phyloP scores from a whole-genome alignment of 2,113 vertebrate genomes.

The Nothobranchius furzeri region DNA sequence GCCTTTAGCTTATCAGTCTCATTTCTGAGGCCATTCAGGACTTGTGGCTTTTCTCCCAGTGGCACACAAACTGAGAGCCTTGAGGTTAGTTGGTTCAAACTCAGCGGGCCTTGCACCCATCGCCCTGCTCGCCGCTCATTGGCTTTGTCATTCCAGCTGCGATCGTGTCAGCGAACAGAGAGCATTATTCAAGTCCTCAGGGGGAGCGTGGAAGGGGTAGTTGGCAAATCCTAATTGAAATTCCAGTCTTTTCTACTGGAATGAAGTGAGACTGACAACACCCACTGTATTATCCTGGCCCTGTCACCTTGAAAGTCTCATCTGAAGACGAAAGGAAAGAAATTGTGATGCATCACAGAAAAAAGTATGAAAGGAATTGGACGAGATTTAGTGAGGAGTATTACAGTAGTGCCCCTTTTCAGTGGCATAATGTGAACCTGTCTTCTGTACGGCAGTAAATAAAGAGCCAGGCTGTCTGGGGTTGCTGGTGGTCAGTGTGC shows the following conservation, averaged over 20 bases:
- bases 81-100: constrained; percentile 72
- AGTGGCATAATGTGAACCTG: constrained; percentile 28
- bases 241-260: constrained; percentile 72
- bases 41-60: constrained; percentile 25
- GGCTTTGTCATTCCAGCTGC: constrained; percentile 75
- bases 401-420: constrained; percentile 23
- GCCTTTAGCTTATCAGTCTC: too few relatives aligned
- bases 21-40: too few relatives aligned
- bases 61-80: constrained; percentile 23
- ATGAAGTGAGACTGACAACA: constrained; percentile 55
- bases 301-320: constrained; percentile 71
- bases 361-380: constrained; percentile 27
- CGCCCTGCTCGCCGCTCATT: constrained; percentile 60
- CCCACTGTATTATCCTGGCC: constrained; percentile 69
- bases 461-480: constrained; percentile 58
- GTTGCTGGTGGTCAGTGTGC: constrained; percentile 55
- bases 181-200: constrained; percentile 76
- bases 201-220: constrained; percentile 33
- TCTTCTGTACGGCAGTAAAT: constrained; percentile 50
- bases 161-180: constrained; percentile 72
- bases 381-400: constrained; percentile 13
- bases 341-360: not conserved
- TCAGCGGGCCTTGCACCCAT: constrained; percentile 66
- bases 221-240: constrained; percentile 74
- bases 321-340: constrained; percentile 29